These are phyloP conservation scores for Perizoma affinitatum DNA, from an alignment of 2,888 invertebrate genomes.

Conservation along the genomic window DNA sequence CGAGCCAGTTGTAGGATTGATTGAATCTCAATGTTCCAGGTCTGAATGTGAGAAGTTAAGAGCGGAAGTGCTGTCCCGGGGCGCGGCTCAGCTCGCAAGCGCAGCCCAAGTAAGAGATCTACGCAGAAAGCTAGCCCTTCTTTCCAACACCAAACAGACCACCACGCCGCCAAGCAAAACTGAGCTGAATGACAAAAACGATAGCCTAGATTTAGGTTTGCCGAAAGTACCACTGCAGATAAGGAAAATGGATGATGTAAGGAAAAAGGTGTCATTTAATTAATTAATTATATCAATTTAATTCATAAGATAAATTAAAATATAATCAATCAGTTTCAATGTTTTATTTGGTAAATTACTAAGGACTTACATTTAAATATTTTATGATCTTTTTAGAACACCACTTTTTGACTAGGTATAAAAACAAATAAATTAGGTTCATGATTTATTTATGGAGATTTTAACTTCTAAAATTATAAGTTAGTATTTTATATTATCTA, in stretches of 20 bases:
- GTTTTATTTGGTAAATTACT: conserved; percentile 13
- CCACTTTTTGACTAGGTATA: no score
- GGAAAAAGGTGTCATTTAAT: conserved; percentile 75
- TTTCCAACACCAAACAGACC: conserved; percentile 35
- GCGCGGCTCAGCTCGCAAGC: conserved; percentile 68
- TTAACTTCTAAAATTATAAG: no score
- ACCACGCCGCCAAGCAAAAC: conserved; percentile 32
- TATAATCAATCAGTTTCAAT: conserved; percentile 12
- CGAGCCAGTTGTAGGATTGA: not conserved
- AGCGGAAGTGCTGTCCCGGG: conserved; percentile 64
- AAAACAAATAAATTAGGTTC: no score
- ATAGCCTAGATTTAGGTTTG: conserved; percentile 45
- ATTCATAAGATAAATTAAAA: conserved; percentile 3
- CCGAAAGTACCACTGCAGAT: conserved; percentile 40
- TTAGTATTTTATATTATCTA: no score
- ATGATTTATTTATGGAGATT: no score
- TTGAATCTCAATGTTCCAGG: conserved; percentile 44
- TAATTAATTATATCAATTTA: conserved; percentile 35
- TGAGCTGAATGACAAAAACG: conserved; percentile 26
- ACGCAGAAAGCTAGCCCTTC: conserved; percentile 62
- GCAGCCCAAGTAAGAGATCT: conserved; percentile 68
- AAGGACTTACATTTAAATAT: conserved; percentile 2
- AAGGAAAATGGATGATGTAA: conserved; percentile 62
- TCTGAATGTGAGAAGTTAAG: conserved; percentile 67
- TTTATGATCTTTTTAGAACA: not conserved